phyloP scores from a whole-genome alignment of 2,113 vertebrate genomes.

The Hyla sarda region DNA sequence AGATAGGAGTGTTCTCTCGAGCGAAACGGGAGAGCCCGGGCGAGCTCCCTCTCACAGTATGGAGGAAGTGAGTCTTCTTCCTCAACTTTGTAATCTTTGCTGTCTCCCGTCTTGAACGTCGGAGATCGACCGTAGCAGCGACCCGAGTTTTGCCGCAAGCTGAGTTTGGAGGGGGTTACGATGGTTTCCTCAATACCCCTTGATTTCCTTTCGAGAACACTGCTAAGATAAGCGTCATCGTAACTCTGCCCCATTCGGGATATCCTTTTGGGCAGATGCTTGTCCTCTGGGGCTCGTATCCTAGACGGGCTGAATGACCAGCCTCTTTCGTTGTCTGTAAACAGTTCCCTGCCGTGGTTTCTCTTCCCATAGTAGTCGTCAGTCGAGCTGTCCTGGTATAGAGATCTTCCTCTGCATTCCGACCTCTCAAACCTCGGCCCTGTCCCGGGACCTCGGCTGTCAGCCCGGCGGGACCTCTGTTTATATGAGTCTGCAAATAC shows the following conservation, averaged over 20 bases:
- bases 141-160: constrained; percentile 75
- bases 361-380: constrained; percentile 73
- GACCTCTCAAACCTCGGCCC: constrained; percentile 71
- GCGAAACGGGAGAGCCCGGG: constrained; percentile 73
- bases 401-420: constrained; percentile 68
- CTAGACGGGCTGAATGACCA: constrained; percentile 78
- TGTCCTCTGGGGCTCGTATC: constrained; percentile 77
- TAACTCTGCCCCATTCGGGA: constrained; percentile 82
- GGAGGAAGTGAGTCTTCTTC: constrained; percentile 82
- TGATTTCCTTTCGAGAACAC: constrained; percentile 83
- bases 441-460: constrained; percentile 72
- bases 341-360: constrained; percentile 70
- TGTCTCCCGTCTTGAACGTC: constrained; percentile 70
- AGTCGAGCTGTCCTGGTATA: constrained; percentile 70
- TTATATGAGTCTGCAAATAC: constrained; percentile 86
- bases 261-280: constrained; percentile 77
- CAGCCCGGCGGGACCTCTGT: constrained; percentile 73
- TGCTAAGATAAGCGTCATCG: constrained; percentile 81
- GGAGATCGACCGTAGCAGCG: constrained; percentile 78
- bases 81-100: constrained; percentile 63
- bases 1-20: constrained; percentile 75
- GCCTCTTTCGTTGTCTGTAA: constrained; percentile 72
- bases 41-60: constrained; percentile 82
- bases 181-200: constrained; percentile 78
- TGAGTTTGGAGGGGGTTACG: constrained; percentile 83